A percentile compares a stretch with the other conserved stretches of the same genome.
Evolutionary conservation across 1,140 invertebrate genomes (phyloP).

Genomic region (Andrena cerasifolii): DNA sequence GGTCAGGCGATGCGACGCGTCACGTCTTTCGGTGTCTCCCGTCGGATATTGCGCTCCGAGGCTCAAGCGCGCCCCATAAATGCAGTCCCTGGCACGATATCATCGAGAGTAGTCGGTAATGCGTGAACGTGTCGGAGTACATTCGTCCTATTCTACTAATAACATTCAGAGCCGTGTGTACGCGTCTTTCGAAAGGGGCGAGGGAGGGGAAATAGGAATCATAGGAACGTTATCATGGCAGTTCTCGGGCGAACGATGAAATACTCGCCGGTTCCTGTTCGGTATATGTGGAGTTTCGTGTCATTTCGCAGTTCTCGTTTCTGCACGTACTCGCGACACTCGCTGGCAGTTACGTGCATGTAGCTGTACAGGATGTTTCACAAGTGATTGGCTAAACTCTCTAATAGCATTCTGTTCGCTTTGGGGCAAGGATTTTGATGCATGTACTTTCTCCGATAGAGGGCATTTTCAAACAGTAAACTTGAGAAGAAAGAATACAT

Average conservation of each 20-base stretch:
- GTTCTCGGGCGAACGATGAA: slow-evolving; percentile 46
- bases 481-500: no score
- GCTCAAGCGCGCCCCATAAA: neutral
- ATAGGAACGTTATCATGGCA: slow-evolving; percentile 38
- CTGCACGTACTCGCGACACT: neutral
- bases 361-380: neutral
- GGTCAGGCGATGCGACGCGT: no score
- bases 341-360: neutral
- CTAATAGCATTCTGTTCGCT: neutral
- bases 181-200: neutral
- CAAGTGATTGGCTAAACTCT: neutral
- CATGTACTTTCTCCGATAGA: no score
- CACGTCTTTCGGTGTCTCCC: neutral
- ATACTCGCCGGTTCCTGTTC: slow-evolving; percentile 39
- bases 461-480: no score
- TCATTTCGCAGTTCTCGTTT: slow-evolving; percentile 2
- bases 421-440: neutral
- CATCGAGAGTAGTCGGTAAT: slow-evolving; percentile 10
- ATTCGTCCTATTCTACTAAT: slow-evolving; percentile 16
- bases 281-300: slow-evolving; percentile 31
- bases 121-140: slow-evolving; percentile 9
- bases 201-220: slow-evolving; percentile 24
- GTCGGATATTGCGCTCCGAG: slow-evolving; percentile 20
- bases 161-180: slow-evolving; percentile 3
- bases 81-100: slow-evolving; percentile 4